These are phyloP conservation scores for Mormyrus lacerda DNA, from an alignment of 2,113 vertebrate genomes.

Conservation along the genomic window DNA sequence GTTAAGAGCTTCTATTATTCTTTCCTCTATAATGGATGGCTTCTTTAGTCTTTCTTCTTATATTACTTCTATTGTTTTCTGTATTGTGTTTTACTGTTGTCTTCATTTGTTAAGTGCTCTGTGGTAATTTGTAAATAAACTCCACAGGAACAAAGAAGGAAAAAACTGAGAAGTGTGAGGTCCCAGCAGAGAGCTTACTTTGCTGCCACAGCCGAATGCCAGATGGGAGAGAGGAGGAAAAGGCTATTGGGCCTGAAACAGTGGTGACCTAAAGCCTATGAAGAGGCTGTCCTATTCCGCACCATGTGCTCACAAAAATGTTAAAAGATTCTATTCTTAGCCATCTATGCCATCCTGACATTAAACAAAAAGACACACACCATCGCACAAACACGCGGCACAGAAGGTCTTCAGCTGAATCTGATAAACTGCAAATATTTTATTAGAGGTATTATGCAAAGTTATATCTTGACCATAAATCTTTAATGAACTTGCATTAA, in stretches of 20 bases:
- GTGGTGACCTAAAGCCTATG: background rate
- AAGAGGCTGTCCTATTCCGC: background rate
- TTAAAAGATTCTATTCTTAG: background rate
- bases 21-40: background rate
- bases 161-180: background rate
- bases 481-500: background rate
- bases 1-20: background rate
- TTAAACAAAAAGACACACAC: background rate
- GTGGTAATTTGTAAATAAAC: constrained; percentile 4
- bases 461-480: background rate
- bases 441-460: background rate
- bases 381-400: background rate
- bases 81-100: background rate
- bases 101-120: background rate
- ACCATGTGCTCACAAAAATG: background rate
- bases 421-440: background rate
- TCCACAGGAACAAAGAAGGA: background rate
- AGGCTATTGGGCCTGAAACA: background rate
- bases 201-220: background rate
- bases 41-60: background rate
- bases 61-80: background rate
- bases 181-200: background rate
- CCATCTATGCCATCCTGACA: background rate
- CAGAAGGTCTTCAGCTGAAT: background rate
- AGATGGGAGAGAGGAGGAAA: constrained; percentile 3